Percentiles rank a stretch among this genome's conserved stretches.
Evolutionary conservation across 2,888 invertebrate species (phyloP).

Genomic region (Drosophila subsilvestris): DNA sequence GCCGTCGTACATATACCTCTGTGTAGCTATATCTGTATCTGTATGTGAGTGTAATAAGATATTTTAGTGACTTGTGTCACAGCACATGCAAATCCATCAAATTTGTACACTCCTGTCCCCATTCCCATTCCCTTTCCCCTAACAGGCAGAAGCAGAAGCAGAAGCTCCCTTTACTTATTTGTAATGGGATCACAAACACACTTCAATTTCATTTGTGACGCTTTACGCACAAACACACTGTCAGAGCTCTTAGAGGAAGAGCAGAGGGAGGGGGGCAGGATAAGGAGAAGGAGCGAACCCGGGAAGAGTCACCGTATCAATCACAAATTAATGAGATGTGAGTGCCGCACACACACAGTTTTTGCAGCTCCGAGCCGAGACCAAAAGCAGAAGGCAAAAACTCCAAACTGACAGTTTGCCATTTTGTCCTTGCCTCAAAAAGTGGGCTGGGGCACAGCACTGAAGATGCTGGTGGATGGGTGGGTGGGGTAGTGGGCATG

Average conservation of each 20-base stretch:
- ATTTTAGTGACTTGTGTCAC: slow-evolving; percentile 83
- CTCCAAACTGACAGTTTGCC: slow-evolving; percentile 63
- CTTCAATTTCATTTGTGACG: slow-evolving; percentile 81
- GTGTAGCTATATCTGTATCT: slow-evolving; percentile 29
- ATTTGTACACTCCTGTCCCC: slow-evolving; percentile 57
- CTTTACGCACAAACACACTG: slow-evolving; percentile 78
- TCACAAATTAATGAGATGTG: slow-evolving; percentile 84
- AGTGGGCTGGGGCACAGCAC: slow-evolving; percentile 4
- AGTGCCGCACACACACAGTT: slow-evolving; percentile 70
- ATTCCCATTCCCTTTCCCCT: not conserved
- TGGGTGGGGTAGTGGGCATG: slow-evolving; percentile 55
- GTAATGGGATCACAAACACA: slow-evolving; percentile 82
- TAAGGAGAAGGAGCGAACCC: slow-evolving; percentile 11
- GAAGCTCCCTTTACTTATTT: slow-evolving; percentile 64
- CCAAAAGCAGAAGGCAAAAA: slow-evolving; percentile 29
- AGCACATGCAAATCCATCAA: slow-evolving; percentile 83
- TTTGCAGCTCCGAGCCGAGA: slow-evolving; percentile 28
- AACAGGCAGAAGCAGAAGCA: not conserved
- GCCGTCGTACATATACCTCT: not conserved
- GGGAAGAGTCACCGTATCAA: slow-evolving; percentile 66
- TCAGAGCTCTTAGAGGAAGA: slow-evolving; percentile 8
- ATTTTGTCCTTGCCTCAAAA: slow-evolving; percentile 66
- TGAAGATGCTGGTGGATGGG: not conserved
- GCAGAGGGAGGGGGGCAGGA: not conserved
- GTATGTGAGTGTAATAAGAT: slow-evolving; percentile 78